Conservation (phyloP, 2,797 vertebrate genomes). For the Myotis planiceps region DNA sequence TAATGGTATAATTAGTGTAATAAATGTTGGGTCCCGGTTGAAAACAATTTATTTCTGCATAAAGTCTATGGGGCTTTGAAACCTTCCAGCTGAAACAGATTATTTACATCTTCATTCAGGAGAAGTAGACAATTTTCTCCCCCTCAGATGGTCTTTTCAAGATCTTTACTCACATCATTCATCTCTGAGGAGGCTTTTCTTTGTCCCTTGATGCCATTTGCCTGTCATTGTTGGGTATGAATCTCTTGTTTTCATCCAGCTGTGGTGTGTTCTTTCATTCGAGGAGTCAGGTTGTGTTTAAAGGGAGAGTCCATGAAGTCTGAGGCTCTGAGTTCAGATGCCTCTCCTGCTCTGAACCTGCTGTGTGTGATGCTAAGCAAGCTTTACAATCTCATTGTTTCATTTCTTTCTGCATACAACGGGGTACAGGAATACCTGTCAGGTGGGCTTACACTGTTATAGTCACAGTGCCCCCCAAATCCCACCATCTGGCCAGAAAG, state of each 20-base stretch:
- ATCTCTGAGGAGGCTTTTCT: background rate
- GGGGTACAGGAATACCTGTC: background rate
- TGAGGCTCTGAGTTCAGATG: background rate
- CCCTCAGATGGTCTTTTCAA: background rate
- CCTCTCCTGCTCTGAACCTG: background rate
- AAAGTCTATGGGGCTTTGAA: constrained; percentile 35
- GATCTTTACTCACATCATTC: background rate
- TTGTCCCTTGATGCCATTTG: background rate
- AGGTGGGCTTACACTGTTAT: background rate
- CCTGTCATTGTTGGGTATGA: background rate
- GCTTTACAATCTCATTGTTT: background rate
- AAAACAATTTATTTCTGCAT: constrained; percentile 71
- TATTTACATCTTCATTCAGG: constrained; percentile 62
- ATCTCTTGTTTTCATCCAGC: background rate
- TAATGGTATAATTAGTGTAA: constrained; percentile 82
- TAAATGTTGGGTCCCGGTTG: constrained; percentile 65
- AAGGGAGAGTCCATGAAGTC: background rate
- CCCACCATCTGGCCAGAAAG: background rate
- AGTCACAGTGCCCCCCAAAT: background rate
- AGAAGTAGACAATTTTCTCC: constrained; percentile 27
- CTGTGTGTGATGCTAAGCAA: background rate
- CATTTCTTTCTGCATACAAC: background rate
- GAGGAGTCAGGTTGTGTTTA: background rate
- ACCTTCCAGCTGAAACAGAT: constrained; percentile 14
- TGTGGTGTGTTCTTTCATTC: background rate